phyloP scores from a whole-genome alignment of 2,113 vertebrate species.

The Pygoscelis antarcticus region DNA sequence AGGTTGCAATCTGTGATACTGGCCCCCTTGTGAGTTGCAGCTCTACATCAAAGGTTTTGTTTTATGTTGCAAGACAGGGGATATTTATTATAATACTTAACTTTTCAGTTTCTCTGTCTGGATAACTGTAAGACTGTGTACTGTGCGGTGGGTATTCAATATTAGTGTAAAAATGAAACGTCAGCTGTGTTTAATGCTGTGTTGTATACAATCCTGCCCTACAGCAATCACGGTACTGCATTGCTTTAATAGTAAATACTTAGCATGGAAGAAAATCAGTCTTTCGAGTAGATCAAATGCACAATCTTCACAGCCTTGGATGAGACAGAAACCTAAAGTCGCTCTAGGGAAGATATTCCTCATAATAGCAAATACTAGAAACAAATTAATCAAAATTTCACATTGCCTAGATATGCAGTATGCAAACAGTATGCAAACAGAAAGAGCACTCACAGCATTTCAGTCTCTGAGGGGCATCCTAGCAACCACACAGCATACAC shows the following conservation, averaged over 20 bases:
- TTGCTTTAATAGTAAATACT: constrained; percentile 64
- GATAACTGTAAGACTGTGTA: constrained; percentile 15
- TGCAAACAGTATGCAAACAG: constrained; percentile 65
- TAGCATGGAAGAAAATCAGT: constrained; percentile 60
- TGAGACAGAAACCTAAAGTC: constrained; percentile 41
- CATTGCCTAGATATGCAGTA: constrained; percentile 55
- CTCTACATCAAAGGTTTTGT: constrained; percentile 65
- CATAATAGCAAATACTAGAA: constrained; percentile 66
- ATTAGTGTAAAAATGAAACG: constrained; percentile 62
- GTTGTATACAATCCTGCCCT: constrained; percentile 59
- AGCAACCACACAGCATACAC: constrained; percentile 52
- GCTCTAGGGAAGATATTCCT: constrained; percentile 64
- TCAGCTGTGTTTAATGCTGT: constrained; percentile 66
- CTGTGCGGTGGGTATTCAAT: constrained; percentile 25
- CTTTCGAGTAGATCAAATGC: constrained; percentile 59
- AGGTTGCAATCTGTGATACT: constrained; percentile 47
- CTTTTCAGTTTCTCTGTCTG: constrained; percentile 54
- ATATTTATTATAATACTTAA: constrained; percentile 66
- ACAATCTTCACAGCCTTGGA: constrained; percentile 57
- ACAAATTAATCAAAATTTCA: constrained; percentile 68
- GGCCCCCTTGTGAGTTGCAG: constrained; percentile 45
- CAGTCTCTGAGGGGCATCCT: constrained; percentile 58
- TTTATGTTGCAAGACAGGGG: constrained; percentile 55
- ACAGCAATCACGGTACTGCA: constrained; percentile 3
- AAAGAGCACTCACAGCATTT: constrained; percentile 59